These are phyloP conservation scores for Drosophila pandora DNA, from an alignment of 1,140 invertebrate genomes.

Conservation along the genomic window DNA sequence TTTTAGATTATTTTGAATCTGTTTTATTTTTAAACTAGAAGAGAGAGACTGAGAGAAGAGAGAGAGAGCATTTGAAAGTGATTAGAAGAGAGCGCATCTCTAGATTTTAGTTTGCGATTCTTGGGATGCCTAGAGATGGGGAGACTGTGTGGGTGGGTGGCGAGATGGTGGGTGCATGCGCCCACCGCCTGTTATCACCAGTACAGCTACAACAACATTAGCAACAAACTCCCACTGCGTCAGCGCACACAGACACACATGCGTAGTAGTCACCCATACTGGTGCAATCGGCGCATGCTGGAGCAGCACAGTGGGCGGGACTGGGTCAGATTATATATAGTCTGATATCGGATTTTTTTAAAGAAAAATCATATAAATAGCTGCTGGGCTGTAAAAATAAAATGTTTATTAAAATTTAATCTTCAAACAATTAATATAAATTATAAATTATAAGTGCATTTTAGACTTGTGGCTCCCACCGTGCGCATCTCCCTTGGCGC, in stretches of 20 bases:
- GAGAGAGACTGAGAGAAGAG: conserved; percentile 7
- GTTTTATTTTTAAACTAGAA: conserved; percentile 32
- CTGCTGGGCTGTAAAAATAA: too few species aligned
- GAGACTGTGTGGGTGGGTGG: neutral
- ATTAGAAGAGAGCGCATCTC: conserved; percentile 9
- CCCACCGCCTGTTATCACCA: conserved; percentile 41
- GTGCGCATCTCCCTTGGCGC: neutral
- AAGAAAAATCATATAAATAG: too few species aligned
- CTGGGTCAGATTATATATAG: too few species aligned
- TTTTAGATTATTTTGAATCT: conserved; percentile 8
- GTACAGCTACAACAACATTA: neutral
- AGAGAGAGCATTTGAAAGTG: conserved; percentile 13
- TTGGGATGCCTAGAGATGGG: neutral
- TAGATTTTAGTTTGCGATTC: conserved; percentile 1
- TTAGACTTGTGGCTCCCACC: neutral
- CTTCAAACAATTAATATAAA: too few species aligned
- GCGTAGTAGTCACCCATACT: conserved; percentile 40
- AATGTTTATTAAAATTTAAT: too few species aligned
- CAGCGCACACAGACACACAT: conserved; percentile 52
- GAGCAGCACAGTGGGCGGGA: neutral
- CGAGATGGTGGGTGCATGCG: conserved; percentile 51
- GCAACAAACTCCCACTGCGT: conserved; percentile 60
- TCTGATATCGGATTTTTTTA: too few species aligned
- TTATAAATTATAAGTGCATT: neutral
- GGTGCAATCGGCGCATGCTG: conserved; percentile 18